Base-by-base conservation (phyloP, 2,888 invertebrate genomes). In the Brenthis ino region DNA sequence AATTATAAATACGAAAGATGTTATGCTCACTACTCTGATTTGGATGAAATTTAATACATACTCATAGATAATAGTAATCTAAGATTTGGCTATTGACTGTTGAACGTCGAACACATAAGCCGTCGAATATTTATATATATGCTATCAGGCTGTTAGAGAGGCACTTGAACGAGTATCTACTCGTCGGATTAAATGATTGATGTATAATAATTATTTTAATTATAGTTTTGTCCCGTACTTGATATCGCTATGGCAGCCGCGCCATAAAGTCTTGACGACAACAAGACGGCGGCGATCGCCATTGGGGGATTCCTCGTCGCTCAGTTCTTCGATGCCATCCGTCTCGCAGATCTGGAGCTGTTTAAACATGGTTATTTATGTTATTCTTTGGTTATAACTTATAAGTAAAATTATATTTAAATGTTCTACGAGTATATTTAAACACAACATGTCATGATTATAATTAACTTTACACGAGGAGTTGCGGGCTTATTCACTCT, bases 271-370 rank as follows among this genome's bases (percentile, higher is more conserved):
- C 84, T 96, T 95, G 72, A 96, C 96, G 83, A 96, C 94, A 72
- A 96, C 96, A 84, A 95, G 93, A 76, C 95, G 96, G 78, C 95
- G 95, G 85, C 95, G 96, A 80, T 94, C 94, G 75, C 94, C 94
- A 72, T 94, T 94, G 71, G 95, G 94, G 51, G 93, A 91, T 58
- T 95, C 95, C 73, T 95, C 95, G 87, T 94, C 95, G 93, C 89
- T 91, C 85, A 93, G 93, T 74, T 95, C 95, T 73, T 95, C 95
- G 77, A 96, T 94, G 2, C 96, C 96, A 82, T 96, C 96, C 60
- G 96, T 96, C 86, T 96, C 96, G 92, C 96, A 96, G 33, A 96
- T 91, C 85, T 96, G 96, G 73, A 96, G 94, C 96, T 96, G 89
- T 20, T 61, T 37, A 16, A 43, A 53, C 11, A 8, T 16, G 14